Conservation (phyloP, 2,797 vertebrate genomes). For the Enteromius treurensis region DNA sequence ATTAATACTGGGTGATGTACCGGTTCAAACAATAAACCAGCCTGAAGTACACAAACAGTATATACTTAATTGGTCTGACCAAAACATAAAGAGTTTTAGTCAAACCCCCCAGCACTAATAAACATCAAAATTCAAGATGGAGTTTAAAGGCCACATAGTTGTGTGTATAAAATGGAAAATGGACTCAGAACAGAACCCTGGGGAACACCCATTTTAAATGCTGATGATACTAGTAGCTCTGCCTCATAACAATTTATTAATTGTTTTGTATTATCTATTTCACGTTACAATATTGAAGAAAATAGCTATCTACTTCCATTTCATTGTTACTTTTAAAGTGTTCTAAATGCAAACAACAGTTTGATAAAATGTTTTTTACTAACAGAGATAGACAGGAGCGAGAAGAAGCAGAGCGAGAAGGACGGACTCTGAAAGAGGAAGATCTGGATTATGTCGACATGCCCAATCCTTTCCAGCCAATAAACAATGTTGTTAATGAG, state of each 20-base stretch:
- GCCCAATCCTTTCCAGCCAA: conserved; percentile 89
- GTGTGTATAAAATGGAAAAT: neutral
- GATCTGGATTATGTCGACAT: conserved; percentile 72
- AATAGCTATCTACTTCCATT: neutral
- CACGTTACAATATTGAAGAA: neutral
- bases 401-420: conserved; percentile 80
- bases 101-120: neutral
- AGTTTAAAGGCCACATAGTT: neutral
- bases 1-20: neutral
- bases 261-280: neutral
- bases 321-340: neutral
- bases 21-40: neutral
- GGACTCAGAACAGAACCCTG: neutral
- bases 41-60: neutral
- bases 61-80: too few species aligned
- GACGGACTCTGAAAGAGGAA: conserved; percentile 71
- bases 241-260: neutral
- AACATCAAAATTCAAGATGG: neutral
- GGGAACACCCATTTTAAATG: neutral
- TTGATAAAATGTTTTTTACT: conserved; percentile 2
- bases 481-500: conserved; percentile 82
- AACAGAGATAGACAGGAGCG: conserved; percentile 78
- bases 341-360: neutral
- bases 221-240: neutral
- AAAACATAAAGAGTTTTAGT: neutral